Conservation (phyloP, 2,888 invertebrate genomes). For the Ecliptopera silaceata region DNA sequence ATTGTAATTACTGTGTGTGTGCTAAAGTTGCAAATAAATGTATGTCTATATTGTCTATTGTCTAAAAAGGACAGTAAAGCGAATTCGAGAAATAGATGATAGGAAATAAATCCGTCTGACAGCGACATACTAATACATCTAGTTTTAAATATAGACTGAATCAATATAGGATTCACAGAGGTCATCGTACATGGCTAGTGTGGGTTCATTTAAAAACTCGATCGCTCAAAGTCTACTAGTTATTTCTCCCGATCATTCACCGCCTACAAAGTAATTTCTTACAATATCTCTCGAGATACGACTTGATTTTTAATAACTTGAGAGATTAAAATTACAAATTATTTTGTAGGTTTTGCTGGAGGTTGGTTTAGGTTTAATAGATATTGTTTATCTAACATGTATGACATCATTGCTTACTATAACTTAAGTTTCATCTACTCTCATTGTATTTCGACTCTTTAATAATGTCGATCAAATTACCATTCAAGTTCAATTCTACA, state of each 20-base stretch:
- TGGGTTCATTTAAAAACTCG: constrained; percentile 12
- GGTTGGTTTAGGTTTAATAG: too few relatives aligned
- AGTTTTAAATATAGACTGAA: constrained; percentile 14
- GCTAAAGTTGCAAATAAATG: too few relatives aligned
- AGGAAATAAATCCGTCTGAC: constrained; percentile 12
- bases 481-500: neutral
- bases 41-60: too few relatives aligned
- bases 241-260: constrained; percentile 22
- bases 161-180: constrained; percentile 18
- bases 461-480: neutral
- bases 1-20: too few relatives aligned
- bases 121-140: constrained; percentile 17
- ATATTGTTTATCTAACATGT: neutral
- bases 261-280: constrained; percentile 18
- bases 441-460: neutral
- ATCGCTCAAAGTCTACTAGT: constrained; percentile 24
- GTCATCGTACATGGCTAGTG: constrained; percentile 7
- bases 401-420: neutral
- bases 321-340: neutral
- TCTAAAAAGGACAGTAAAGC: neutral
- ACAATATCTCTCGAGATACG: constrained; percentile 12
- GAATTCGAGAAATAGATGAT: constrained; percentile 4
- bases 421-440: too few relatives aligned
- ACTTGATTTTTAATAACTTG: neutral
- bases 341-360: too few relatives aligned